phyloP scores from a whole-genome alignment of 2,113 vertebrate genomes.

The Oreotragus oreotragus region DNA sequence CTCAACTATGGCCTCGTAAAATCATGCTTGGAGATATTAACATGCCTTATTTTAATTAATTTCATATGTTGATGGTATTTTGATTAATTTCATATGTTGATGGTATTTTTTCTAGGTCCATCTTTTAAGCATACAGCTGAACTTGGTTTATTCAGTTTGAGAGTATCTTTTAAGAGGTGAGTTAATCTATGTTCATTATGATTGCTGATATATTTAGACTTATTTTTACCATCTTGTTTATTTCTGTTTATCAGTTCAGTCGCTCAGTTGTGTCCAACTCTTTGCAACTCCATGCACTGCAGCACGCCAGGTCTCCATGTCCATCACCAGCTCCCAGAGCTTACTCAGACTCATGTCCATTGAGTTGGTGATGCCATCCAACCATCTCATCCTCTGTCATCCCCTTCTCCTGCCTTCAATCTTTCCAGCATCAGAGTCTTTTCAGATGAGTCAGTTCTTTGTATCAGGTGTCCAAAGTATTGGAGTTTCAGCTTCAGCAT shows the following conservation, averaged over 20 bases:
- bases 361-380: background rate
- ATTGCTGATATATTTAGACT: background rate
- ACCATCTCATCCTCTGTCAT: background rate
- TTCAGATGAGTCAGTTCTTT: background rate
- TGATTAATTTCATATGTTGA: slow-evolving; percentile 5
- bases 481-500: background rate
- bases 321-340: background rate
- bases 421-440: background rate
- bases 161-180: slow-evolving; percentile 14
- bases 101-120: slow-evolving; percentile 31
- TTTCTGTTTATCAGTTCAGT: background rate
- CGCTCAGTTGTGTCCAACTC: background rate
- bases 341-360: background rate
- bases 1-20: background rate
- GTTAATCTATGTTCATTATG: background rate
- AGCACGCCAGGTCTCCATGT: background rate
- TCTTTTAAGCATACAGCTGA: background rate
- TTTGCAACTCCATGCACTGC: background rate
- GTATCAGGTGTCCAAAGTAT: background rate
- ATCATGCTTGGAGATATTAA: background rate
- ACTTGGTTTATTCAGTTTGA: background rate
- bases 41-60: slow-evolving; percentile 14
- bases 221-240: background rate
- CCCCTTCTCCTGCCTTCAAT: background rate
- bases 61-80: background rate